Percentiles rank a stretch among this genome's conserved stretches.
Evolutionary conservation across 1,140 invertebrate genomes (phyloP).

Genomic region (Drosophila busckii): DNA sequence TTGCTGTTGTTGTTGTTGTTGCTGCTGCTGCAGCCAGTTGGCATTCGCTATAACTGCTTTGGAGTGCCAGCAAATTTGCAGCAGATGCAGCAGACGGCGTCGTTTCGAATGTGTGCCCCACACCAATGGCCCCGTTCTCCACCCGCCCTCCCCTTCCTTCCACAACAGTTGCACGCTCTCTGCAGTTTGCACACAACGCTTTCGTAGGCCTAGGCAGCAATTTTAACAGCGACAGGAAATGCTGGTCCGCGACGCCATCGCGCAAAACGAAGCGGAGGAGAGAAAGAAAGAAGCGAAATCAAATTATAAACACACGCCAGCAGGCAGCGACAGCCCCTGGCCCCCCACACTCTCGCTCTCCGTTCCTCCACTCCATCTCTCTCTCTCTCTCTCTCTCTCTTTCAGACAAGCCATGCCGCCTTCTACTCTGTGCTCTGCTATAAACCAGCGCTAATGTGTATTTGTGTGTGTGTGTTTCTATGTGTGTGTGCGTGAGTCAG

Average conservation of each 20-base stretch:
- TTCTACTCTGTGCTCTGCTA: constrained; percentile 1
- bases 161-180: neutral
- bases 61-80: constrained; percentile 36
- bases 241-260: constrained; percentile 44
- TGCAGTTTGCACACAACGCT: neutral
- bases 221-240: constrained; percentile 62
- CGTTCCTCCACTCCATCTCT: constrained; percentile 30
- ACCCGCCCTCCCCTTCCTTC: neutral
- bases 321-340: constrained; percentile 50
- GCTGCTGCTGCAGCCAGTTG: constrained; percentile 5
- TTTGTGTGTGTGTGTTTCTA: constrained; percentile 6
- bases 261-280: constrained; percentile 30
- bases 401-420: constrained; percentile 1
- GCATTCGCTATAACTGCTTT: constrained; percentile 5
- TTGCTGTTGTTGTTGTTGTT: constrained; percentile 24
- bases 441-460: constrained; percentile 24
- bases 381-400: neutral
- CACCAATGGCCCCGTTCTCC: no score
- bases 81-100: constrained; percentile 35
- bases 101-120: no score
- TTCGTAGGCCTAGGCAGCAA: constrained; percentile 56
- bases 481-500: constrained; percentile 52
- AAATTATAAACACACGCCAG: constrained; percentile 75
- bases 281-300: constrained; percentile 71
- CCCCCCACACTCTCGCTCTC: constrained; percentile 36